Conservation (phyloP, 2,113 vertebrate species). For the Lampris megalopsis region DNA sequence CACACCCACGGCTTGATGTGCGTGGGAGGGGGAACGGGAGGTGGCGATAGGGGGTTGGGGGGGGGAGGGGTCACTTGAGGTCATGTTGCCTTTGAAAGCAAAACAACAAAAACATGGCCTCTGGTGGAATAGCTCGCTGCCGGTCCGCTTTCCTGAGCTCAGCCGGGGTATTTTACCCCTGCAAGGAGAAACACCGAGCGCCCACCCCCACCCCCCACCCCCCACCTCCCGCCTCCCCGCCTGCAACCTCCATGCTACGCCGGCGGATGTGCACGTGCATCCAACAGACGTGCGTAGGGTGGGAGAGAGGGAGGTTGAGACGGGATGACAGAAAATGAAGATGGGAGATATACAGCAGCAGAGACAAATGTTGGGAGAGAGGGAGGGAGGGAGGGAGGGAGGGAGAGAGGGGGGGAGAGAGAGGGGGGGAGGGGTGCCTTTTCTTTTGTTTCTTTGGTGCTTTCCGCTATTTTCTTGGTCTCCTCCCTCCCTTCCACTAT, state of each 20-base stretch:
- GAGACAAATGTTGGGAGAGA: constrained; percentile 34
- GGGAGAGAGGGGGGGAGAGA: constrained; percentile 40
- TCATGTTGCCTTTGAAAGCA: constrained; percentile 73
- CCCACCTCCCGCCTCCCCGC: no score
- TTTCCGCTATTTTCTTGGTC: constrained; percentile 67
- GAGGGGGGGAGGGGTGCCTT: constrained; percentile 39
- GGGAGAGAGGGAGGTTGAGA: no score
- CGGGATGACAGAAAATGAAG: no score
- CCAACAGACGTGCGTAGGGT: constrained; percentile 54
- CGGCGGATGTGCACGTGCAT: constrained; percentile 44
- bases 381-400: constrained; percentile 20
- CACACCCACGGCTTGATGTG: constrained; percentile 14
- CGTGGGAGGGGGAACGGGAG: not conserved
- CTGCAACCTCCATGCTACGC: constrained; percentile 37
- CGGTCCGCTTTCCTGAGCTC: constrained; percentile 76
- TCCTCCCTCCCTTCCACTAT: constrained; percentile 66
- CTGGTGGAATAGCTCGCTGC: constrained; percentile 67
- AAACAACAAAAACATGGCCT: constrained; percentile 78
- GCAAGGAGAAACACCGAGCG: constrained; percentile 77
- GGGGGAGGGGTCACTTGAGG: constrained; percentile 53
- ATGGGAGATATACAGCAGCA: no score
- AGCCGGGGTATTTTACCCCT: constrained; percentile 58
- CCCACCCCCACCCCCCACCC: no score
- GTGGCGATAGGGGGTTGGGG: no score
- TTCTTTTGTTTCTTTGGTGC: constrained; percentile 55